These are phyloP conservation scores for Sarcophaga subvicina DNA, from an alignment of 2,888 invertebrate genomes.

Conservation along the genomic window DNA sequence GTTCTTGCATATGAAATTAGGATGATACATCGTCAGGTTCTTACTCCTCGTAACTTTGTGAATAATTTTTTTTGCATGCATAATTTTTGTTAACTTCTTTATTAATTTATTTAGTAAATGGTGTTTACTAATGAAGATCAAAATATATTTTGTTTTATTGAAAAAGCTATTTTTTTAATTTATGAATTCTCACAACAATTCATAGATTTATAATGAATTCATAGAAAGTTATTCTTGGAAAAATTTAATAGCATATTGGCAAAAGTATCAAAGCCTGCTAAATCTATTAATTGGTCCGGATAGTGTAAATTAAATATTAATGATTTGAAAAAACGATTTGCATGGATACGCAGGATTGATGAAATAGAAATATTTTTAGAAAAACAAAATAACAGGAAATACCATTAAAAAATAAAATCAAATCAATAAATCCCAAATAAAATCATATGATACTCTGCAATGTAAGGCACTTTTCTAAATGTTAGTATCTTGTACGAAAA, in stretches of 20 bases:
- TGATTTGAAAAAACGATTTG: neutral
- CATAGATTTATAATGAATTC: too few species aligned
- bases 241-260: neutral
- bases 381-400: too few species aligned
- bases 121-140: neutral
- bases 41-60: constrained; percentile 8
- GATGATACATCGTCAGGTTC: neutral
- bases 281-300: neutral
- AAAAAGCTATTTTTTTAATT: too few species aligned
- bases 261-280: neutral
- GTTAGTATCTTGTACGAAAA: too few species aligned
- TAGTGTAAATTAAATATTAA: constrained; percentile 1
- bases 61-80: constrained; percentile 25
- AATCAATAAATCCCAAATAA: too few species aligned
- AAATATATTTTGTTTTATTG: too few species aligned
- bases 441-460: too few species aligned
- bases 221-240: too few species aligned
- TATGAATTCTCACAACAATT: neutral
- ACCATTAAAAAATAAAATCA: too few species aligned
- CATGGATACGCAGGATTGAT: too few species aligned
- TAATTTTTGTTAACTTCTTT: neutral
- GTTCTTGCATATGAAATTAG: constrained; percentile 28
- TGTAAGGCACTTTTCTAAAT: too few species aligned
- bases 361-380: too few species aligned
- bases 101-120: neutral